phyloP scores from a whole-genome alignment of 2,797 vertebrate genomes.

The Darevskia mixta region DNA sequence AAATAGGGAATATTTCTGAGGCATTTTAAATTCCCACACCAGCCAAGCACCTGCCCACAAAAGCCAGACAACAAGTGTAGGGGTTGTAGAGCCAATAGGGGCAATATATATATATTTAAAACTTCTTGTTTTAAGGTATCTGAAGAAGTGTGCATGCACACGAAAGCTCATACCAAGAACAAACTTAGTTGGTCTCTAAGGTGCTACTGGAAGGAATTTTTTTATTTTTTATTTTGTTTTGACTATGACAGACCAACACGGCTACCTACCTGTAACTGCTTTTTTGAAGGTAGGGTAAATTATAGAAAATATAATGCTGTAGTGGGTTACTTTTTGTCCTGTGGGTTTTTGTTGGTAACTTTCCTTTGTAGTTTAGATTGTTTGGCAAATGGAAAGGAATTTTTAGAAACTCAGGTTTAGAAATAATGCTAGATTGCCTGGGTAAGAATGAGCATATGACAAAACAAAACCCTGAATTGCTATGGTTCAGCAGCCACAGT shows the following conservation, averaged over 20 bases:
- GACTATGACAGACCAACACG: too few species aligned
- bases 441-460: background rate
- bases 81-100: too few species aligned
- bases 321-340: background rate
- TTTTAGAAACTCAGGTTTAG: background rate
- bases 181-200: too few species aligned
- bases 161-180: too few species aligned
- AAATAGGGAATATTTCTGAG: conserved; percentile 21
- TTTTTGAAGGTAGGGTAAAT: background rate
- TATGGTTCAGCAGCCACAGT: background rate
- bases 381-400: background rate
- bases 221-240: too few species aligned
- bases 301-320: background rate
- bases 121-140: too few species aligned
- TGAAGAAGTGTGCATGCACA: too few species aligned
- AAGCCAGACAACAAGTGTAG: too few species aligned
- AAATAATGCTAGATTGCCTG: background rate
- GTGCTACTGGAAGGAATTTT: too few species aligned
- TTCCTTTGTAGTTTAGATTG: background rate
- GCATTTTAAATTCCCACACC: background rate
- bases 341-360: background rate
- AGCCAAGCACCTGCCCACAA: too few species aligned
- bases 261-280: too few species aligned
- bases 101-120: too few species aligned
- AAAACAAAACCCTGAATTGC: background rate